These are phyloP conservation scores for Drosophila cyrtoloma DNA, from an alignment of 2,888 invertebrate species.

Conservation along the genomic window DNA sequence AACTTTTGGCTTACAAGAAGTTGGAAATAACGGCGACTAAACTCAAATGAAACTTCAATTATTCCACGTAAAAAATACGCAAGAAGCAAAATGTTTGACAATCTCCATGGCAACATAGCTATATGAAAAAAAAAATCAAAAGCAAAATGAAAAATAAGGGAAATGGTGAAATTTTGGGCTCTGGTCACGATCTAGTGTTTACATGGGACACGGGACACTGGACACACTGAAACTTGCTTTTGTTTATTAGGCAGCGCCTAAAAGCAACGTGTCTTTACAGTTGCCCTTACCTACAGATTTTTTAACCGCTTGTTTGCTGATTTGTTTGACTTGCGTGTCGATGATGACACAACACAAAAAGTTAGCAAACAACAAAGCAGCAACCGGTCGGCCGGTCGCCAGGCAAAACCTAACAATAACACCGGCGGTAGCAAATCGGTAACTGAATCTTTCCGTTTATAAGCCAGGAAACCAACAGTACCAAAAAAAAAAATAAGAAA, in stretches of 20 bases:
- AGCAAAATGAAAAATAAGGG: constrained; percentile 12
- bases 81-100: constrained; percentile 44
- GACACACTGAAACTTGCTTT: constrained; percentile 28
- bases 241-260: constrained; percentile 44
- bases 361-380: constrained; percentile 27
- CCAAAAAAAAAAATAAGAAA: background rate
- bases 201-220: constrained; percentile 52
- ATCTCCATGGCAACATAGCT: constrained; percentile 27
- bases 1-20: constrained; percentile 36
- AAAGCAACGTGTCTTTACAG: constrained; percentile 59
- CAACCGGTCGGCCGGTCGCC: background rate
- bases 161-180: constrained; percentile 21
- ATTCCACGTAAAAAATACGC: constrained; percentile 78
- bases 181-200: constrained; percentile 77
- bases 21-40: constrained; percentile 35
- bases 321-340: constrained; percentile 82
- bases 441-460: constrained; percentile 53
- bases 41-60: constrained; percentile 79
- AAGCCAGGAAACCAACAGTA: constrained; percentile 22
- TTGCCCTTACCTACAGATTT: constrained; percentile 24
- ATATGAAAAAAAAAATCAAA: constrained; percentile 12
- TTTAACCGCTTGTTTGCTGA: constrained; percentile 69
- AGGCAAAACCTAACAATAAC: constrained; percentile 14
- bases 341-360: constrained; percentile 80
- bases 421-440: constrained; percentile 45